Evolutionary conservation across 2,797 vertebrate genomes (phyloP).

Genomic region (Delichon dasypus): DNA sequence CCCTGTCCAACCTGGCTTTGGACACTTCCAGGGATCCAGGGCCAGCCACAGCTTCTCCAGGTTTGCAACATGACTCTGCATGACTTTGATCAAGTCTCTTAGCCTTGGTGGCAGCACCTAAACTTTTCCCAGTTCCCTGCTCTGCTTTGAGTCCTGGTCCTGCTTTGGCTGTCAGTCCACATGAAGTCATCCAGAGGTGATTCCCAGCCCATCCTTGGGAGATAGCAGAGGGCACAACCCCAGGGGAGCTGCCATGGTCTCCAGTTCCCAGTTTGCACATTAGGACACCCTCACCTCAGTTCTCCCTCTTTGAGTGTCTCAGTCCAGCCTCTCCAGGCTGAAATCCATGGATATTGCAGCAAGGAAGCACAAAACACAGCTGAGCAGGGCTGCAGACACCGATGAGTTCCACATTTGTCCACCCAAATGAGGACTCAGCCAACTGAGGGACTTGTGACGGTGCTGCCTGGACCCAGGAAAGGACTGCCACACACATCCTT

Average conservation of each 20-base stretch:
- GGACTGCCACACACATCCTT: too few relatives aligned
- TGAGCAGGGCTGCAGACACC: background rate
- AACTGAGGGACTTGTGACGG: accelerated
- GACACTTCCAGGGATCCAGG: background rate
- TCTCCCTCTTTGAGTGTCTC: background rate
- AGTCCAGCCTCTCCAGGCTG: background rate
- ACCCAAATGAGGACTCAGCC: background rate
- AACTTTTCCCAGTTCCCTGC: background rate
- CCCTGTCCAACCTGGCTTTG: accelerated
- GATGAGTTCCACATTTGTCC: background rate
- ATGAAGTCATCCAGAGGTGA: background rate
- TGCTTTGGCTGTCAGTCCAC: background rate
- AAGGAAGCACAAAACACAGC: background rate
- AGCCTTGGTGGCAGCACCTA: background rate
- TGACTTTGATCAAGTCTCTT: background rate
- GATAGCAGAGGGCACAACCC: background rate
- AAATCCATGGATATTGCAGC: background rate
- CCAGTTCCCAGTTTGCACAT: background rate
- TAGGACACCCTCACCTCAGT: background rate
- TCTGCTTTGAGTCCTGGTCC: background rate
- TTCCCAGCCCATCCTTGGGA: background rate
- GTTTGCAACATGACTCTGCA: background rate
- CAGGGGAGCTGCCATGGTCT: background rate
- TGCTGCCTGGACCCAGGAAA: background rate
- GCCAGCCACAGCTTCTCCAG: background rate